These are phyloP conservation scores for Yponomeuta plumbellus DNA, from an alignment of 2,888 invertebrate genomes.

Conservation along the genomic window DNA sequence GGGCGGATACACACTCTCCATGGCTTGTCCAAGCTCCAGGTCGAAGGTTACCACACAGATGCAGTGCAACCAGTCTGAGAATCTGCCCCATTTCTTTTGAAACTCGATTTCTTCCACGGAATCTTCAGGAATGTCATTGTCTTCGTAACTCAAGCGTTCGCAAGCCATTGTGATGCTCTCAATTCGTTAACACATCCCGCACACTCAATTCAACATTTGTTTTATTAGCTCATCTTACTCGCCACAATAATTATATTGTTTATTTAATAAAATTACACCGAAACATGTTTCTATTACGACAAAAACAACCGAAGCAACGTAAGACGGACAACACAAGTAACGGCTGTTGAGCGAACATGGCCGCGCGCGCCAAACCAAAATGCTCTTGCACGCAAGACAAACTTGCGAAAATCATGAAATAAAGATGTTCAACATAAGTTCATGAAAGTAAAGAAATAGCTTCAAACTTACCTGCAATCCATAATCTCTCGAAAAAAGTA, in stretches of 20 bases:
- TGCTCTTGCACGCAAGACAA: background rate
- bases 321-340: constrained; percentile 39
- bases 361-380: constrained; percentile 66
- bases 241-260: constrained; percentile 42
- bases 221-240: constrained; percentile 10
- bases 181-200: background rate
- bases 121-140: constrained; percentile 39
- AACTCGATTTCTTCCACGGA: constrained; percentile 55
- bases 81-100: constrained; percentile 80
- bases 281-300: constrained; percentile 39
- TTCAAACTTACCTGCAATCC: constrained; percentile 48
- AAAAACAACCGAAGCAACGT: constrained; percentile 51
- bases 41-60: constrained; percentile 99
- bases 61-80: constrained; percentile 97
- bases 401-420: constrained; percentile 30
- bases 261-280: constrained; percentile 27
- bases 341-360: constrained; percentile 72
- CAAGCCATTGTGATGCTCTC: constrained; percentile 56
- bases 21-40: constrained; percentile 98
- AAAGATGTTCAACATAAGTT: constrained; percentile 13
- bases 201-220: background rate
- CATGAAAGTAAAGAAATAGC: background rate
- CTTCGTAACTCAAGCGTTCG: constrained; percentile 52
- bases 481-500: constrained; percentile 27
- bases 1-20: constrained; percentile 93